Evolutionary conservation across 2,797 vertebrate species (phyloP), one percentile per base, ranked within the genome.

Genomic region (Rhyacichthys aspro): DNA sequence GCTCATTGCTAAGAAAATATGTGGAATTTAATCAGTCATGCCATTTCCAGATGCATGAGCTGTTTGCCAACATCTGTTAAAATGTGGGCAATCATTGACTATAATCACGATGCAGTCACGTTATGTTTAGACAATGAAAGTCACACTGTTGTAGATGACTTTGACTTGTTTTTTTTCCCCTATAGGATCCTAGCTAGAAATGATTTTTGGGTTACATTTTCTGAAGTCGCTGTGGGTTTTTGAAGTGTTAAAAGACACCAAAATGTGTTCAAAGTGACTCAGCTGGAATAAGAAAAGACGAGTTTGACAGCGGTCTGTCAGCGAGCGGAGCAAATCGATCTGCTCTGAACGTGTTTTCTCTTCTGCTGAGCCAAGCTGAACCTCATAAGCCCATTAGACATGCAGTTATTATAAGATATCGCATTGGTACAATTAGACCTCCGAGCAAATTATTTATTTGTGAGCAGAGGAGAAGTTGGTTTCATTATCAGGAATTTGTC

Each of bases 401-500:
- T 6, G 56, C 62, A 6, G 16, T 63, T 81, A 67, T 75, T 72
- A 74, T 43, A 44, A 74, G 76, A 65, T 53, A 36, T 65, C 57
- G 39, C 9, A 2, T 7, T 1, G 9, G 55, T 54, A 55, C 57
- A 39, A 61, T 69, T 68, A 68, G 17, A 57, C 55, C 58, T 74
- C 1, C 1, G 39, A 49, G 67, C 33, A 14, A 68, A 55, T 67
- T 14, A 70, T 76, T 55, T 49, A 43, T 69, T 60, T 19, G 63
- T 63, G 44, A 8, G 58, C 5, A 12, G 50, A 43, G 37, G n/a
- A 4, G 1, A 12, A 38, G 59, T 58, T 6, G 0, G 23, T 39
- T 62, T 74, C 74, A 63, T 72, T 70, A 74, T 78, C 54, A 34
- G 56, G 43, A 54, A 65, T 77, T 67, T 15, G 53, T 74, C 61